phyloP scores from a whole-genome alignment of 64 coral and sea anemone genomes.

The Platygyra sinensis region DNA sequence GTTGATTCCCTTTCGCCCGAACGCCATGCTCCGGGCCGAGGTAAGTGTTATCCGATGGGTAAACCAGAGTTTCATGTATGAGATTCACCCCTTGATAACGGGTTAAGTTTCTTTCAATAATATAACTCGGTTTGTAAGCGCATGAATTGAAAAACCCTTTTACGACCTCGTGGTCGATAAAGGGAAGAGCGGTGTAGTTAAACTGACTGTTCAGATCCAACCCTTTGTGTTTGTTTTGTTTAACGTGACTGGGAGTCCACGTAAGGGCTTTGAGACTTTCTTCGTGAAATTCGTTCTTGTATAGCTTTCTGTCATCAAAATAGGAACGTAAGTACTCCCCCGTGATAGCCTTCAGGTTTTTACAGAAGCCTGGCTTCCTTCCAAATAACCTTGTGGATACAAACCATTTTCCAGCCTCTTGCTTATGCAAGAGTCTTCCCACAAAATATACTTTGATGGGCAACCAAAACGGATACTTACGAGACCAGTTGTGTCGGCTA shows the following conservation, averaged over 20 bases:
- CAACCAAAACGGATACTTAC: conserved; percentile 33
- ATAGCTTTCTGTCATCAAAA: conserved; percentile 31
- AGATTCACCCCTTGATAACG: conserved; percentile 23
- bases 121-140: conserved; percentile 30
- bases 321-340: conserved; percentile 22
- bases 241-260: conserved; percentile 11
- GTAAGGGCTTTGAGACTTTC: background rate
- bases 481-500: conserved; percentile 54
- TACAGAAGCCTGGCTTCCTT: conserved; percentile 5
- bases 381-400: conserved; percentile 54
- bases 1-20: background rate
- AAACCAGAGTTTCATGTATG: background rate
- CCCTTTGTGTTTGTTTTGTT: background rate
- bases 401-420: background rate
- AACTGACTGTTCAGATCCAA: background rate
- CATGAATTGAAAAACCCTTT: conserved; percentile 3
- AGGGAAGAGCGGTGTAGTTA: background rate
- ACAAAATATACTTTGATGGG: conserved; percentile 59
- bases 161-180: background rate
- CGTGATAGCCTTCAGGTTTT: conserved; percentile 33
- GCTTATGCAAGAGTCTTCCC: conserved; percentile 54
- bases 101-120: conserved; percentile 1
- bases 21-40: background rate
- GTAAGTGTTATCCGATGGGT: background rate
- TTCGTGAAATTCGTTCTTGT: background rate